Evolutionary conservation across 2,113 vertebrate species (phyloP).

Genomic region (Dinomys branickii): DNA sequence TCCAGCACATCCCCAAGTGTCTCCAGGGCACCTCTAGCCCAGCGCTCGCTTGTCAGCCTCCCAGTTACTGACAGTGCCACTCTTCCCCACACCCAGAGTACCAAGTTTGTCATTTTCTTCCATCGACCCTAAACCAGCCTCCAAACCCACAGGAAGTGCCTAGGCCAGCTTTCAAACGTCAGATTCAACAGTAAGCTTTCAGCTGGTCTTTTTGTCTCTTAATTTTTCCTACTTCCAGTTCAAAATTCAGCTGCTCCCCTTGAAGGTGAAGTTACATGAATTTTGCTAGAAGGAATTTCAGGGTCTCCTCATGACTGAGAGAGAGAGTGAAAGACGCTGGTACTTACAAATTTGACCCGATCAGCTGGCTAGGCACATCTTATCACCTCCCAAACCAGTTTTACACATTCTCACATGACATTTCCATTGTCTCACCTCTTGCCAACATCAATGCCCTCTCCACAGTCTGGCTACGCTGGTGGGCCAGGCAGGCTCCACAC

Average conservation of each 20-base stretch:
- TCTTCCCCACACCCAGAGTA: background rate
- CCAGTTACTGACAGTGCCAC: background rate
- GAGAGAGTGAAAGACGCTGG: background rate
- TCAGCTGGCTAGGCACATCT: background rate
- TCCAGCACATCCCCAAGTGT: background rate
- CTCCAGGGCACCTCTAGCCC: background rate
- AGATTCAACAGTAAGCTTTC: background rate
- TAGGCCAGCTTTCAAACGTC: background rate
- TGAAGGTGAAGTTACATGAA: background rate
- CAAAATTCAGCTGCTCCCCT: background rate
- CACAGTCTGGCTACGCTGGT: background rate
- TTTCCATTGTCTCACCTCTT: background rate
- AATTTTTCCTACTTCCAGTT: background rate
- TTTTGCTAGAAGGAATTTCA: constrained; percentile 44
- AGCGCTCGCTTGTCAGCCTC: background rate
- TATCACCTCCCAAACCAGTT: background rate
- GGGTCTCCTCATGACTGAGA: background rate
- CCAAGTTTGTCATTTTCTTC: background rate
- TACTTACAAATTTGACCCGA: background rate
- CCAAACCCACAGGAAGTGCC: background rate
- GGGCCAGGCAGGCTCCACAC: background rate
- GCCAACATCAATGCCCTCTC: background rate
- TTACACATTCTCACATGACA: background rate
- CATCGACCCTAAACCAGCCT: background rate
- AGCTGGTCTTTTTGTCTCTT: background rate